These are phyloP conservation scores for Halocynthia aurantium DNA, from an alignment of 23 tunicate species.

Conservation along the genomic window DNA sequence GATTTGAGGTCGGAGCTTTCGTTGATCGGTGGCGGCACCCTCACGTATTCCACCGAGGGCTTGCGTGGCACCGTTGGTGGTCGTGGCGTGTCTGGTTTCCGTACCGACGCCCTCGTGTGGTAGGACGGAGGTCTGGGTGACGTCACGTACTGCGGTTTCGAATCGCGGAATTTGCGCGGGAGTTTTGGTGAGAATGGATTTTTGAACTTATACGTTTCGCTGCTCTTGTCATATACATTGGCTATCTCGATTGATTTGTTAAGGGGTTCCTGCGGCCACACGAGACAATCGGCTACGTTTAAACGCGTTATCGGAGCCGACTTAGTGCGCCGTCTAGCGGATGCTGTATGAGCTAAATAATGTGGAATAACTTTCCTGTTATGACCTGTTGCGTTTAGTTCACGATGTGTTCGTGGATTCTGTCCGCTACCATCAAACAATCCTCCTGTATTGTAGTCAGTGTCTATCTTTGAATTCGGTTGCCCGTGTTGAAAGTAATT, in stretches of 20 bases:
- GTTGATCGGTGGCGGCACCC: not conserved
- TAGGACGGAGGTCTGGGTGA: not conserved
- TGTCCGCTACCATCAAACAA: conserved; percentile 21
- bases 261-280: conserved; percentile 36
- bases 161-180: conserved; percentile 23
- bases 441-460: conserved; percentile 69
- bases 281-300: conserved; percentile 73
- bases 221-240: conserved; percentile 9
- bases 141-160: not conserved
- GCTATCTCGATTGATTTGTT: conserved; percentile 16
- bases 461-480: conserved; percentile 60
- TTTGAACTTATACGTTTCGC: conserved; percentile 6
- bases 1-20: no score
- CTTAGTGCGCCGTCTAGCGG: conserved; percentile 46
- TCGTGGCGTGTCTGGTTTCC: conserved; percentile 1
- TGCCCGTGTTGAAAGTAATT: conserved; percentile 76
- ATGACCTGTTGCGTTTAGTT: conserved; percentile 64
- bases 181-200: conserved; percentile 19
- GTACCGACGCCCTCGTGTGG: not conserved
- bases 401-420: conserved; percentile 40
- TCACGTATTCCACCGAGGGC: not conserved
- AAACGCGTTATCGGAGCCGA: conserved; percentile 70
- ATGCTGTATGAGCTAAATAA: conserved; percentile 44
- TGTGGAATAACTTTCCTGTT: conserved; percentile 55
- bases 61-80: not conserved